A percentile compares a stretch with the other conserved stretches of the same genome.
phyloP scores from a whole-genome alignment of 2,888 invertebrate genomes.

The Synergus umbraculus region DNA sequence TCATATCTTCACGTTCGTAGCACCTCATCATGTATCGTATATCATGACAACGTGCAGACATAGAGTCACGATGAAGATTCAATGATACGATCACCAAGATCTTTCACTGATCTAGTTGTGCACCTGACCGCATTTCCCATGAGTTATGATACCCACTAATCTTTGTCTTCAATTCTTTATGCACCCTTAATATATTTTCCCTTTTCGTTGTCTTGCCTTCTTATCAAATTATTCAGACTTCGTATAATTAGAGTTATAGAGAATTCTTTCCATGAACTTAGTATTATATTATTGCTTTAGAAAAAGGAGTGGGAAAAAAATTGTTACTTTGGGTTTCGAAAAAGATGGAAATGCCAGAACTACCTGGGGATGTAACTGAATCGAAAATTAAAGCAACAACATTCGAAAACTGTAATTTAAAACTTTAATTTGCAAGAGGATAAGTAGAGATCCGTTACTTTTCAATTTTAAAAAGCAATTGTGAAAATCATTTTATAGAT shows the following conservation, averaged over 20 bases:
- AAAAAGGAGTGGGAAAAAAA: too few species aligned
- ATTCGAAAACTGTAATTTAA: too few species aligned
- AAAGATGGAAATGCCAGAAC: too few species aligned
- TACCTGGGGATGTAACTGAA: too few species aligned
- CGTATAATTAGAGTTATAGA: too few species aligned
- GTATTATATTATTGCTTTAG: too few species aligned
- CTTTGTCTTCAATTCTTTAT: slow-evolving; percentile 52
- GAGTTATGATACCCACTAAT: slow-evolving; percentile 68
- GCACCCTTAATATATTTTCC: slow-evolving; percentile 8
- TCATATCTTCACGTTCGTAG: slow-evolving; percentile 37
- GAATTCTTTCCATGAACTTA: too few species aligned
- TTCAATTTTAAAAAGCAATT: not conserved
- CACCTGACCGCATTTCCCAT: slow-evolving; percentile 73
- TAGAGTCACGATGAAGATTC: slow-evolving; percentile 55
- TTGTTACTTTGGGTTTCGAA: too few species aligned
- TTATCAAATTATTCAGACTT: too few species aligned
- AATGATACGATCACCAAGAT: slow-evolving; percentile 53
- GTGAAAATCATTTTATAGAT: not conserved
- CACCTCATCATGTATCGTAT: slow-evolving; percentile 56
- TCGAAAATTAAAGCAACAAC: too few species aligned
- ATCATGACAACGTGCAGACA: slow-evolving; percentile 55
- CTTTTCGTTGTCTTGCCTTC: too few species aligned
- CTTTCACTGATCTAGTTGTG: slow-evolving; percentile 69
- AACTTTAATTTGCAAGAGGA: not conserved
- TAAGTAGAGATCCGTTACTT: not conserved